phyloP scores from a whole-genome alignment of 2,888 invertebrate genomes.

The Meiosimyza platycephala region DNA sequence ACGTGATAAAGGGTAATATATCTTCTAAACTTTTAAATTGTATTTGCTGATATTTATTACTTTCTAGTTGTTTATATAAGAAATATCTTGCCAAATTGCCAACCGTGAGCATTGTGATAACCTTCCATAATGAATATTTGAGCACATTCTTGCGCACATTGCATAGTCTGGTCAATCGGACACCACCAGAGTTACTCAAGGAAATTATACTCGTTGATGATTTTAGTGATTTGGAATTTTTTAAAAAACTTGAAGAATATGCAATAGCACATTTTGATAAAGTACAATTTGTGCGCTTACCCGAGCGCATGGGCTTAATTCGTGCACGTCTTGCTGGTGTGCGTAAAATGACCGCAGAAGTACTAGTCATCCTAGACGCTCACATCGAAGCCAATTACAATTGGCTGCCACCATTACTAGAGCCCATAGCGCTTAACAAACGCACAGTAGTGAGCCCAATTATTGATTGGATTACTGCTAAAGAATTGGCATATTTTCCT shows the following conservation, averaged over 20 bases:
- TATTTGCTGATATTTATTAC: background rate
- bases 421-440: slow-evolving; percentile 88
- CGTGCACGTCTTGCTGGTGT: slow-evolving; percentile 90
- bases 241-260: slow-evolving; percentile 80
- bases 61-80: slow-evolving; percentile 57
- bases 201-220: too few species aligned
- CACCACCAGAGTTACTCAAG: too few species aligned
- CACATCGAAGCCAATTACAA: slow-evolving; percentile 93
- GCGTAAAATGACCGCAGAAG: slow-evolving; percentile 79
- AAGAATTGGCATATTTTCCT: too few species aligned
- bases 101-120: too few species aligned
- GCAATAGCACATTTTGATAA: slow-evolving; percentile 77
- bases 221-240: slow-evolving; percentile 82
- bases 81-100: too few species aligned
- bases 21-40: slow-evolving; percentile 11
- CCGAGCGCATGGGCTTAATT: slow-evolving; percentile 84
- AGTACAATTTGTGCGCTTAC: slow-evolving; percentile 81
- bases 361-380: slow-evolving; percentile 89
- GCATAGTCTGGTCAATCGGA: too few species aligned
- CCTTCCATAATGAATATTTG: too few species aligned
- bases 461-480: too few species aligned
- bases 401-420: slow-evolving; percentile 91
- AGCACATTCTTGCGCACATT: too few species aligned
- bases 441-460: slow-evolving; percentile 94
- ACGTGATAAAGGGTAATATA: slow-evolving; percentile 72